Evolutionary conservation across 2,113 vertebrate genomes (phyloP).

Genomic region (Phylloscopus trochilus): DNA sequence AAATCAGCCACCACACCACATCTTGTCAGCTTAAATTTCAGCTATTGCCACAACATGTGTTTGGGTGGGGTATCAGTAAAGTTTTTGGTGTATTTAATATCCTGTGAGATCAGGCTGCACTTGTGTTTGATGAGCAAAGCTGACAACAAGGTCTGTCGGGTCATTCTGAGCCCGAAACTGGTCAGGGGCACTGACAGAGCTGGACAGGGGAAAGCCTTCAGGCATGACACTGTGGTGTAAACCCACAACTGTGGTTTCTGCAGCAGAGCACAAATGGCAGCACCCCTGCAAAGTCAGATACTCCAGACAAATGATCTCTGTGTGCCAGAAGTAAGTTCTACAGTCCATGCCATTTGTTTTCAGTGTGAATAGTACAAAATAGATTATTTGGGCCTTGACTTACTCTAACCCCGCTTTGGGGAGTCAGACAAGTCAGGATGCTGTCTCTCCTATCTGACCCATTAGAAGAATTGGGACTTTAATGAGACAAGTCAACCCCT

Average conservation of each 20-base stretch:
- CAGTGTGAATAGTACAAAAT: not conserved
- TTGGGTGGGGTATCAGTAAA: not conserved
- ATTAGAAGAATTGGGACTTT: not conserved
- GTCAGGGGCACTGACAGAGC: not conserved
- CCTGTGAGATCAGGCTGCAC: not conserved
- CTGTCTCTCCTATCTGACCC: not conserved
- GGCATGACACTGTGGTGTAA: accelerated
- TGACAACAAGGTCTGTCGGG: not conserved
- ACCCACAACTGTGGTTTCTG: not conserved
- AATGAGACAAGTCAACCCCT: not conserved
- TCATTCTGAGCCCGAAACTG: not conserved
- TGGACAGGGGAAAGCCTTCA: not conserved
- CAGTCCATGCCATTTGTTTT: not conserved
- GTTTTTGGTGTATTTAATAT: not conserved
- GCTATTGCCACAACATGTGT: not conserved
- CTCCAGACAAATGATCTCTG: not conserved
- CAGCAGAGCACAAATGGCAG: accelerated
- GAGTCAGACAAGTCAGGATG: not conserved
- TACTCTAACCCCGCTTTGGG: not conserved
- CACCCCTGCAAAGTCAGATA: not conserved
- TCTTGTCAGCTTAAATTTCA: not conserved
- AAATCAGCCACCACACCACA: not conserved
- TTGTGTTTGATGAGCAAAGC: not conserved
- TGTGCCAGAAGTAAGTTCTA: not conserved
- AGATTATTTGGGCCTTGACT: not conserved